A percentile compares a stretch with the other conserved stretches of the same genome.
phyloP scores from a whole-genome alignment of 2,888 invertebrate species.

The Coleophora flavipennella region DNA sequence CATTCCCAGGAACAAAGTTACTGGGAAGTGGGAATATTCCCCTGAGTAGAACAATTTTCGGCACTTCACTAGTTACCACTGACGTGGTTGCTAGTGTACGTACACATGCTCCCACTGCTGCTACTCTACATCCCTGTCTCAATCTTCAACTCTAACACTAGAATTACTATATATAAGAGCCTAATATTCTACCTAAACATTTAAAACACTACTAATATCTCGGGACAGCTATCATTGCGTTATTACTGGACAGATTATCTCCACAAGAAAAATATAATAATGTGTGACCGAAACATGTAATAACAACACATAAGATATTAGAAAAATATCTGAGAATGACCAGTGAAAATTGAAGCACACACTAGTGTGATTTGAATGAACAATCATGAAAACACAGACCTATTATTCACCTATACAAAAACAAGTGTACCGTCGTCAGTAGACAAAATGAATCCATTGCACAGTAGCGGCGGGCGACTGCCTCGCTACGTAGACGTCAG shows the following conservation, averaged over 20 bases:
- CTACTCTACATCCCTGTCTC: conserved; percentile 19
- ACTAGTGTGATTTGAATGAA: background rate
- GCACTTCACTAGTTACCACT: too few relatives aligned
- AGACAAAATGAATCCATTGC: too few relatives aligned
- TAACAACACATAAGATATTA: conserved; percentile 26
- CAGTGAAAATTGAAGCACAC: background rate
- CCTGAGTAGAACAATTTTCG: too few relatives aligned
- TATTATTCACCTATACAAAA: background rate
- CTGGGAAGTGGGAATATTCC: too few relatives aligned
- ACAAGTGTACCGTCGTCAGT: background rate
- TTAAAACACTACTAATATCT: conserved; percentile 28
- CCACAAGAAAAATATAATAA: conserved; percentile 32
- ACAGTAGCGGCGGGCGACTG: background rate
- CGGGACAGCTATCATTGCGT: conserved; percentile 26
- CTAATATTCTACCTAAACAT: conserved; percentile 26
- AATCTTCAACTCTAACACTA: conserved; percentile 17
- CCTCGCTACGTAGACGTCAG: background rate
- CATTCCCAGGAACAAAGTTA: too few relatives aligned
- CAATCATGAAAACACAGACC: background rate
- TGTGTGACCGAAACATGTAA: conserved; percentile 32
- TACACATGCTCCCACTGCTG: conserved; percentile 9
- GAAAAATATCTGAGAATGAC: background rate
- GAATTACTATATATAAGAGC: conserved; percentile 21
- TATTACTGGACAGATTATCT: conserved; percentile 58
- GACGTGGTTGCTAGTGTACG: conserved; percentile 9